Percentiles rank a stretch among this genome's conserved stretches.
Evolutionary conservation across 2,888 invertebrate species (phyloP).

Genomic region (Eupelmus urozonus): DNA sequence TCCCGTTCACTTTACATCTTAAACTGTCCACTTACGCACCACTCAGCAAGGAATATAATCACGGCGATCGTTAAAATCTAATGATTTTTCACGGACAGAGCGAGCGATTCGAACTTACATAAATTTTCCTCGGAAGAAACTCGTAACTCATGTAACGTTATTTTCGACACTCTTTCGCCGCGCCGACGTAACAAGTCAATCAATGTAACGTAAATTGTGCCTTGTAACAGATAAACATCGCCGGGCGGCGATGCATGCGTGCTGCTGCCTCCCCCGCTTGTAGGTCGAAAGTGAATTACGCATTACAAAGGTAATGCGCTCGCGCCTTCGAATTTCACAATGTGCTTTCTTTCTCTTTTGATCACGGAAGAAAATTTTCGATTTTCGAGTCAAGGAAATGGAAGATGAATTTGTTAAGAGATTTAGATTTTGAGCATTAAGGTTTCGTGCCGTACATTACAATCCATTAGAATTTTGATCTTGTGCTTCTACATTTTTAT

Average conservation of each 20-base stretch:
- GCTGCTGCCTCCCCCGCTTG: background rate
- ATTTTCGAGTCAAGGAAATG: background rate
- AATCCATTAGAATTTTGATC: no score
- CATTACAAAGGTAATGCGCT: constrained; percentile 6
- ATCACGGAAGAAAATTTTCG: background rate
- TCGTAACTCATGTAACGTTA: background rate
- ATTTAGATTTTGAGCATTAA: no score
- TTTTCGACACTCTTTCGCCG: background rate
- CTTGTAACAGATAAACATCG: constrained; percentile 22
- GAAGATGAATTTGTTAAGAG: no score
- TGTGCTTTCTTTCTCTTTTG: constrained; percentile 9
- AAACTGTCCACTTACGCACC: no score
- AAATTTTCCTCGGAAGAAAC: background rate
- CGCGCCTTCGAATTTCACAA: constrained; percentile 14
- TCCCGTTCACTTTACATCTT: no score
- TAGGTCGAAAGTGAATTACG: constrained; percentile 13
- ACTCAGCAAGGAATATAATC: no score
- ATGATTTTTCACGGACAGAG: no score
- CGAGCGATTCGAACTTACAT: background rate
- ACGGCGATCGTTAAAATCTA: no score
- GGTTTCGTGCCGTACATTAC: no score
- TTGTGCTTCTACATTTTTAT: no score
- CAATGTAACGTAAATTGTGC: constrained; percentile 2
- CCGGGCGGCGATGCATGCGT: background rate
- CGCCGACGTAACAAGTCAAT: constrained; percentile 25